Percentiles rank a stretch among this genome's conserved stretches.
Conservation (phyloP, 2,888 invertebrate genomes). For the Trilocha varians region DNA sequence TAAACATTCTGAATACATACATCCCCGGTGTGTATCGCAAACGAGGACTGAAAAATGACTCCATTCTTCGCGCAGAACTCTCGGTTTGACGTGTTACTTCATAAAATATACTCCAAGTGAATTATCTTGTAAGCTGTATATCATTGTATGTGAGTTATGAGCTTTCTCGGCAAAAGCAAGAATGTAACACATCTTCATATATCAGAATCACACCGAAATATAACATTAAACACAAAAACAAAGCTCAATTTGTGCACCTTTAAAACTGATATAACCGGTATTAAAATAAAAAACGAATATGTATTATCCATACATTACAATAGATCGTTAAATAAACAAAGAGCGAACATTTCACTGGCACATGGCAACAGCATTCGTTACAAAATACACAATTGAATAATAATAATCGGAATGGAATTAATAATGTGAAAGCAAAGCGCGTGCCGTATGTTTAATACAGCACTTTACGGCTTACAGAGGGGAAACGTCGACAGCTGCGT, state of each 20-base stretch:
- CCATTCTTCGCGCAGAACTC: constrained; percentile 3
- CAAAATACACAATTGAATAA: constrained; percentile 43
- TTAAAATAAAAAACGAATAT: neutral
- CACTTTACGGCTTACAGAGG: constrained; percentile 40
- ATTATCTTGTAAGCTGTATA: neutral
- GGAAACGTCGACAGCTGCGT: constrained; percentile 58
- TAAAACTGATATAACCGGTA: neutral
- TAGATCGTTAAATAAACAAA: neutral
- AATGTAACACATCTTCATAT: neutral
- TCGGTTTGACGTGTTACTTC: neutral
- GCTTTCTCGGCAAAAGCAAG: neutral
- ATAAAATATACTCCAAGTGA: neutral
- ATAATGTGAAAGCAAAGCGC: constrained; percentile 65
- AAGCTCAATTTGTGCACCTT: too few relatives aligned
- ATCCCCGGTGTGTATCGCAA: neutral
- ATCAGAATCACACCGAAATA: neutral
- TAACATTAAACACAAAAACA: neutral
- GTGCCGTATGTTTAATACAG: constrained; percentile 56
- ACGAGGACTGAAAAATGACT: constrained; percentile 9
- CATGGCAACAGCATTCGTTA: constrained; percentile 25
- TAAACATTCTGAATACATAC: neutral
- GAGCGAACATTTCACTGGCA: neutral
- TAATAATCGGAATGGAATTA: constrained; percentile 50
- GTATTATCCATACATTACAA: neutral
- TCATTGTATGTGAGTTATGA: neutral